Conservation (phyloP, 2,113 vertebrate species). For the Sprattus sprattus region DNA sequence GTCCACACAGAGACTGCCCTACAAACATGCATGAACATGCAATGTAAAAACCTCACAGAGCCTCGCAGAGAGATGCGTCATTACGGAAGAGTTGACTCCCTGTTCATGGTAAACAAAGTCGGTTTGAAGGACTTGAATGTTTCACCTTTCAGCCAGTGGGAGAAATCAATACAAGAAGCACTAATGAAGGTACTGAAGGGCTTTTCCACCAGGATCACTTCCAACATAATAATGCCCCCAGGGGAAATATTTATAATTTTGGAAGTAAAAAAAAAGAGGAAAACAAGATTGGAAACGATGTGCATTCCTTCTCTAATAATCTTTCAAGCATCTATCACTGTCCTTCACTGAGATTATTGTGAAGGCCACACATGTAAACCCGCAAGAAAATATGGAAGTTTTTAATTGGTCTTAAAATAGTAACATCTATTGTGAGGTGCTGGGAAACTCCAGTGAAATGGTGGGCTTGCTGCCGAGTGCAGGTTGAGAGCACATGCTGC, state of each 20-base stretch:
- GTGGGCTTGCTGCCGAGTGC: background rate
- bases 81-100: background rate
- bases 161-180: constrained; percentile 10
- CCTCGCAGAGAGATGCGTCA: background rate
- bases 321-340: constrained; percentile 21
- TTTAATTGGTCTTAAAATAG: constrained; percentile 50
- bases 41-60: background rate
- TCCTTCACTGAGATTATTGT: constrained; percentile 32
- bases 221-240: constrained; percentile 36
- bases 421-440: background rate
- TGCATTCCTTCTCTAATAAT: background rate
- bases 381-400: background rate
- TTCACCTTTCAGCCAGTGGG: constrained; percentile 11
- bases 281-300: background rate
- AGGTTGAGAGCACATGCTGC: background rate
- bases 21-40: background rate
- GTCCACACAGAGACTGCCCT: background rate
- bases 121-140: constrained; percentile 18
- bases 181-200: constrained; percentile 13
- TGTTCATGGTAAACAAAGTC: background rate
- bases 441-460: background rate
- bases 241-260: constrained; percentile 36
- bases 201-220: constrained; percentile 28
- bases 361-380: constrained; percentile 10
- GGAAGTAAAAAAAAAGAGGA: constrained; percentile 19